Evolutionary conservation across 2,113 vertebrate genomes (phyloP).

Genomic region (Upupa epops): DNA sequence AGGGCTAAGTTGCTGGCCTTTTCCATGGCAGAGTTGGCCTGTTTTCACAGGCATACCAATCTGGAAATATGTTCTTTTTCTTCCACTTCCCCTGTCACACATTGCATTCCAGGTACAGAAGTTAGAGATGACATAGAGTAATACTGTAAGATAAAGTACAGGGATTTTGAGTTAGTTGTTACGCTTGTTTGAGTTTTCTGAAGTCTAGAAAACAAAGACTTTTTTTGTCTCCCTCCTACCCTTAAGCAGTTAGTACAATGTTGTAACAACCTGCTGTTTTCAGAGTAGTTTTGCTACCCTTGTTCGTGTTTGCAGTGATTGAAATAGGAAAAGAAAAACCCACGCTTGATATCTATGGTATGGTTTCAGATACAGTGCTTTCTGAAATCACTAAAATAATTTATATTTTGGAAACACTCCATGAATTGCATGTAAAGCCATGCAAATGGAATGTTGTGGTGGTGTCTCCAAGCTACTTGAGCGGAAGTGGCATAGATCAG

Average conservation of each 20-base stretch:
- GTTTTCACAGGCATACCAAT: neutral
- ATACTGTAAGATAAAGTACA: neutral
- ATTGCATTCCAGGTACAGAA: neutral
- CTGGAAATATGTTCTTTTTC: neutral
- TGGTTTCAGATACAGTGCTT: neutral
- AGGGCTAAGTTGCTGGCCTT: neutral
- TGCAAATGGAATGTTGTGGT: rapidly evolving
- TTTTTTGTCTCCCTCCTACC: neutral
- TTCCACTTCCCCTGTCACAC: neutral
- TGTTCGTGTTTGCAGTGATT: neutral
- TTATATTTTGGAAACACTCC: neutral
- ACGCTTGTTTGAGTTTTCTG: neutral
- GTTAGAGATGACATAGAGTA: neutral
- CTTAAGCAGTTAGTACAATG: neutral
- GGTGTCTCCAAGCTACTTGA: neutral
- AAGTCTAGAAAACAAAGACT: neutral
- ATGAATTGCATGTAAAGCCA: neutral
- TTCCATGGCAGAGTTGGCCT: neutral
- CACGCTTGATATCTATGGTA: neutral
- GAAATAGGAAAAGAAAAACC: neutral
- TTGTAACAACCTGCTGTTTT: neutral
- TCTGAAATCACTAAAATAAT: neutral
- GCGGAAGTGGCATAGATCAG: neutral
- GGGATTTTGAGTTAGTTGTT: neutral
- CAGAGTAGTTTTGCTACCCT: neutral